Base-by-base conservation (phyloP, 2,113 vertebrate genomes). In the Seriola dumerili region DNA sequence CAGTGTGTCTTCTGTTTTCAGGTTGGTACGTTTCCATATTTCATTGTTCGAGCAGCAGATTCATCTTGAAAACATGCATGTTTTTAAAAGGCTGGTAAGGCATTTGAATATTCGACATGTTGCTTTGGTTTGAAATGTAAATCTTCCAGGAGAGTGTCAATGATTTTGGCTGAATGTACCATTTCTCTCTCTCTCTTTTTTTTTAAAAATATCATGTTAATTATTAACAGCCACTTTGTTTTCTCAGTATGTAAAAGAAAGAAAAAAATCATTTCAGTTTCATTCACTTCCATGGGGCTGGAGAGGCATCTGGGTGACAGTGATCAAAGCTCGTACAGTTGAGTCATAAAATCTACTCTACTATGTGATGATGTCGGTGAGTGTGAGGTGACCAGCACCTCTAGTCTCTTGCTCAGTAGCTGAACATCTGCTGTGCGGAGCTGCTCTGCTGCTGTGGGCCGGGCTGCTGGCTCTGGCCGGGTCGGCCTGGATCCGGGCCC, bases 391-490 rank as follows among this genome's bases (percentile, higher is more conserved):
- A 76, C 89, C 87, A 34, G 90, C 89, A 81, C 78, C 78, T 83
- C 67, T n/a, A n/a, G 21, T 23, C 72, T 77, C 7, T 29, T n/a
- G 38, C 66, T 84, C 96, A 99, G 92, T 99, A 99, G 94, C 96
- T 96, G 91, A 97, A 97, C 97, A 99, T 99, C 91, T 98, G 97
- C 77, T 96, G 96, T 3, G 90, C 42, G 0, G 96, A 90, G 23
- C 91, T 42, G 54, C 85, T 81, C 72, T 94, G 89, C 86, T 93
- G 94, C 76, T 94, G 94, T 1, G 80, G 25, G 4, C 89, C 0
- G 57, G 90, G 64, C 0, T 88, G 46, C 67, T 96, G 97, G 79
- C 32, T 76, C 83, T 90, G 93, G 55, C 62, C 9, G 21, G 83
- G 34, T 6, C 58, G 84, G 5, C 82, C 87, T 1, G 84, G 71